These are phyloP conservation scores for Macropis europaea DNA, from an alignment of 2,888 invertebrate genomes.

Conservation along the genomic window DNA sequence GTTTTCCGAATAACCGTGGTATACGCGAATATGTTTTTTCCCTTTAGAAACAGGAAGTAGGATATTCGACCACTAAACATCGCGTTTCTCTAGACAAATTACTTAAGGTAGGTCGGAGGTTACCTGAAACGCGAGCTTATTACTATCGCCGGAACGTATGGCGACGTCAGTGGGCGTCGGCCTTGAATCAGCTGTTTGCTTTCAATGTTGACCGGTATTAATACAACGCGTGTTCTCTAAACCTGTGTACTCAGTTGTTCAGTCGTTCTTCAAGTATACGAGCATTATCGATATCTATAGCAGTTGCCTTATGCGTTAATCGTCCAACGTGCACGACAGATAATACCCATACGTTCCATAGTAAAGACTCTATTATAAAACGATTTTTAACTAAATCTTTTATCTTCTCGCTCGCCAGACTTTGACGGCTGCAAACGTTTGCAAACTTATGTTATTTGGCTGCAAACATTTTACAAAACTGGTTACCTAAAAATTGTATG, in stretches of 20 bases:
- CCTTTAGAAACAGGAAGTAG: not conserved
- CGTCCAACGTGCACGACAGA: conserved; percentile 3
- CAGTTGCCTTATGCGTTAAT: not conserved
- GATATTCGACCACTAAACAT: not conserved
- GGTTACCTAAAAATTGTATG: no score
- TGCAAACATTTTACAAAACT: no score
- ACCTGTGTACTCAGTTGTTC: conserved; percentile 11
- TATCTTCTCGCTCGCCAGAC: not conserved
- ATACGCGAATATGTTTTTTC: not conserved
- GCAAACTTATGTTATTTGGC: no score
- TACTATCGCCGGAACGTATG: conserved; percentile 47
- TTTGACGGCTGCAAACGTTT: no score
- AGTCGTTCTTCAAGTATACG: conserved; percentile 5
- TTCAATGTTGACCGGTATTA: conserved; percentile 71
- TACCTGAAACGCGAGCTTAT: conserved; percentile 34
- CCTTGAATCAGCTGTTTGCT: conserved; percentile 74
- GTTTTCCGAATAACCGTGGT: not conserved
- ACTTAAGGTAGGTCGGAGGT: conserved; percentile 55
- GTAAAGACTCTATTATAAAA: not conserved
- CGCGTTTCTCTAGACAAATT: not conserved
- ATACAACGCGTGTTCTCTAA: conserved; percentile 51
- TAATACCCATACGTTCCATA: not conserved
- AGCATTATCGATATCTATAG: not conserved
- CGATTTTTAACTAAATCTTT: not conserved
- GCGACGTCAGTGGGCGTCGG: conserved; percentile 57